Base-by-base conservation (phyloP, 2,113 vertebrate species). In the Hyperopisus bebe region DNA sequence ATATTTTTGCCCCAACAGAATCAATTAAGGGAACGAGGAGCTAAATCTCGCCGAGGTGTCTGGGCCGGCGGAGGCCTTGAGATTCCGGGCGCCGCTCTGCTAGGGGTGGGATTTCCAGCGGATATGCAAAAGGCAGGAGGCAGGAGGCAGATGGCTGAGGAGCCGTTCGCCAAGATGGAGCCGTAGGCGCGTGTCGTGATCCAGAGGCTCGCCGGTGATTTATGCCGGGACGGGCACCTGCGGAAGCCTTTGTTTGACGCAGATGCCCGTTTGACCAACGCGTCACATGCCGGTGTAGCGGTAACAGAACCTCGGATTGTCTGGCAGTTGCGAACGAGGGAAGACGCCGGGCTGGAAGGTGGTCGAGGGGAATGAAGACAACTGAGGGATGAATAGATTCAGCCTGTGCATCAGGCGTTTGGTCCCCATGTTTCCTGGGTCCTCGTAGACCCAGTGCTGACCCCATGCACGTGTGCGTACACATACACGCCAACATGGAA, bases 1-100 rank as follows among this genome's bases (percentile, higher is more conserved):
- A 92, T 95, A 94, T 94, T 94, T 90, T 91, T 90, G 92, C 95
- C 95, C 94, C 94, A 93, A 92, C 94, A 93, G 95, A 96, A 95
- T 96, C 94, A 96, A 95, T 96, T 95, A 95, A 94, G 92, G 82
- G 21, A 85, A 90, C 83, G 91, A 92, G 91, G 87, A 88, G 92
- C 91, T 90, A 90, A 93, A 91, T 93, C 91, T 94, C 90, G 90
- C 90, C 74, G 92, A 93, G 93, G 92, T 90, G 91, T 93, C 84
- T 19, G 62, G 62, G 42, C 92, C 91, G 92, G 89, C 89, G 90
- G 88, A 92, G 94, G 93, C 92, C 94, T 94, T 92, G 94, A 94
- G 91, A 90, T 91, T 90, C 91, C 89, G 90, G 90, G 62, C 62
- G 27, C 55, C 24, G 3, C 39, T 42, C 74, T 39, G 27, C 15